Base-by-base conservation (phyloP, 2,888 invertebrate species). In the Thymelicus acteon region DNA sequence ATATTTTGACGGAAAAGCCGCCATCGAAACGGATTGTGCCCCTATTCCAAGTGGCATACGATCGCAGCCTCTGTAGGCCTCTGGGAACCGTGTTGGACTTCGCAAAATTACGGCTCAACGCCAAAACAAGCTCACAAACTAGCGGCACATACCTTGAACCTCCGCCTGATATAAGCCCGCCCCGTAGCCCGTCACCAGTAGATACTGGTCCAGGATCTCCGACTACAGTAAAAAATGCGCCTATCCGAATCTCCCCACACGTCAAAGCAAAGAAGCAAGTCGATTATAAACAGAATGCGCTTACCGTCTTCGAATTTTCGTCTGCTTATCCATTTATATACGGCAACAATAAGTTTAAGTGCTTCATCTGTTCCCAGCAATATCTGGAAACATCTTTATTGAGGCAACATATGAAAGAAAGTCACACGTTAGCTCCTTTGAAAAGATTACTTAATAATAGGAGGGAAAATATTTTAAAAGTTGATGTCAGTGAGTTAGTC, bases 41-140 rank as follows among this genome's bases (percentile, higher is more conserved):
- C 72, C 82, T 93, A 73, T 93, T 93, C 79, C 93, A 93, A 89
- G 93, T 93, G 72, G 85, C 84, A 70, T 93, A 93, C 80, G 93
- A 93, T 84, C 84, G 91, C 75, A 91, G 82, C 73, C 81, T 92
- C 8, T 93, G 93, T 88, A 91, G 79, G 79, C 93, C 93, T 44
- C 80, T 93, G 75, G 93, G 93, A 49, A 92, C 92, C 0, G 75
- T 93, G 67, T 74, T 82, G 67, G 86, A 92, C 84, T 90, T 92
- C 83, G 82, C 78, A 72, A 89, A 85, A 80, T 76, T 90, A 39
- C 79, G 77, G 67, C 79, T 77, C 15, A 80, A 73, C 74, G 67
- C 54, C 54, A 67, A 74, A 72, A 58, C 72, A 64, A 74, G 69
- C 47, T n/a, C 58, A 6, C 61, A 61, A 44, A 39, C 12, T 24